Evolutionary conservation across 2,888 invertebrate species (phyloP), one percentile per base, ranked within the genome.

Genomic region (Heliconius sara): DNA sequence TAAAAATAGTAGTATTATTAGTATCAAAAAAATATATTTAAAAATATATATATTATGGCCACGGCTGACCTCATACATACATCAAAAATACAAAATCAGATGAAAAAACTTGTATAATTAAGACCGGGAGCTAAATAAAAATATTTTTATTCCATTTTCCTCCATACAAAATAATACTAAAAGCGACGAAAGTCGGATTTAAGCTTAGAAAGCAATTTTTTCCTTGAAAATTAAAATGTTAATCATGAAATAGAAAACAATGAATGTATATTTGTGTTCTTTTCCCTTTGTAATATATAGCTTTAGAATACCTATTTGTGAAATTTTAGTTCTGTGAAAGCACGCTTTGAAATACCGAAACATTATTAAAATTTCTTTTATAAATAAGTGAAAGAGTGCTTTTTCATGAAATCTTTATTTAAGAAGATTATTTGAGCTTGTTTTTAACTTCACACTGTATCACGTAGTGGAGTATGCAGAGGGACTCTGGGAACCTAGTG

Each of bases 191-290:
- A 75, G 30, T 63, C 39, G 63, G 60, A 25, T 75, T 75, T 65
- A 39, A 25, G 63, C 57, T 63, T 60, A 75, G 39, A 39, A 63
- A 60, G 10, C 63, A 6, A n/a, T 75, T 75, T 75, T n/a, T 63
- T 60, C 63, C 39, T 27, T 75, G 63, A 39, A 75, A 63, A 75
- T 63, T 60, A 75, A 75, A 75, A 63, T 75, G 43, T 75, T 43
- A 75, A 70, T 70, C 70, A 70, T 70, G 22, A 70, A 47, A 47
- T 43, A 47, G 70, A 25, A 43, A 47, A 70, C 70, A 70, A 70
- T 43, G 70, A 70, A 47, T 43, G 70, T 70, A 70, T 70, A 19
- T 70, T 25, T 68, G 12, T 43, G 39, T 68, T 52, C 52, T 52
- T 70, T 68, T 70, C 43, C 25, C 43, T 70, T 70, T 70, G 52